phyloP scores from a whole-genome alignment of 2,113 vertebrate species.

The Leiothrix lutea region DNA sequence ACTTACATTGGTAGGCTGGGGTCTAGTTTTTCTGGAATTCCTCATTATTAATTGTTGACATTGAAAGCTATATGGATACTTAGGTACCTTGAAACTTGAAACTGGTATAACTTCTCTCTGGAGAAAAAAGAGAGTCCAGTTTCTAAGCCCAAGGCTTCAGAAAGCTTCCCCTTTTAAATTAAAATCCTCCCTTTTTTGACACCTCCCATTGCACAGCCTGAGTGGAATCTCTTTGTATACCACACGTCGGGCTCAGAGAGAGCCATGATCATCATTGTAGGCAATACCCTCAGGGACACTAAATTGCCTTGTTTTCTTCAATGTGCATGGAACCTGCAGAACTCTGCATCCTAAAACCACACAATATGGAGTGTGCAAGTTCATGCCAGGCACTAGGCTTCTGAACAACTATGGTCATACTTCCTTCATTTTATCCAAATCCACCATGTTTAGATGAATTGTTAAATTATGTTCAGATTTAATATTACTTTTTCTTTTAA shows the following conservation, averaged over 20 bases:
- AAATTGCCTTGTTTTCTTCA: background rate
- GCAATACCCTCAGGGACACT: background rate
- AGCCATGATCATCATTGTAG: accelerated
- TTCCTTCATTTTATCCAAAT: background rate
- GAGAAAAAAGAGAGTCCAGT: background rate
- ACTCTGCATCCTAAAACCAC: background rate
- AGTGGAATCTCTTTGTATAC: background rate
- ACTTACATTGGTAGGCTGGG: background rate
- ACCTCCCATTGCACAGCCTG: background rate
- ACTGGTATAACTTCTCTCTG: background rate
- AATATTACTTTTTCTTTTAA: background rate
- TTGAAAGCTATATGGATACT: background rate
- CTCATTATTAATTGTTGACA: background rate
- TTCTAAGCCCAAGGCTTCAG: background rate
- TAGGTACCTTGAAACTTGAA: background rate
- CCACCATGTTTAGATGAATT: background rate
- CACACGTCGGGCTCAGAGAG: background rate
- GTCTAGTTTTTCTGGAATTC: background rate
- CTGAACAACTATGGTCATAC: background rate
- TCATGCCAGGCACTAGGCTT: background rate
- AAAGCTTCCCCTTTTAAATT: background rate
- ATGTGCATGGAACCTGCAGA: background rate
- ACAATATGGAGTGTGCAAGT: background rate
- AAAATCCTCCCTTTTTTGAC: background rate
- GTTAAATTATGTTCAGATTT: background rate